These are phyloP conservation scores for Dicentrarchus labrax DNA, from an alignment of 2,113 vertebrate genomes.

Conservation along the genomic window DNA sequence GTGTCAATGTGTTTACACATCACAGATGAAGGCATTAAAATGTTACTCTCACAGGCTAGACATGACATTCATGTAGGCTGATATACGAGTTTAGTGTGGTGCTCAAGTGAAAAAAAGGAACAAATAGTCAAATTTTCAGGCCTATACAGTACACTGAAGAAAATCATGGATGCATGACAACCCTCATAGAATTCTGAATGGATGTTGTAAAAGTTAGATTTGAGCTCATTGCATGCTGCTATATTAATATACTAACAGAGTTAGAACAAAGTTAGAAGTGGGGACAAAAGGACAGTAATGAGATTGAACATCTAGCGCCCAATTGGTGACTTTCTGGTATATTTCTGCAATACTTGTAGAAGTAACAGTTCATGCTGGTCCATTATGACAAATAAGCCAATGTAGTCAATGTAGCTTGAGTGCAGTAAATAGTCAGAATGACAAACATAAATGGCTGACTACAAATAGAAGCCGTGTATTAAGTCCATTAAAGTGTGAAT, in stretches of 20 bases:
- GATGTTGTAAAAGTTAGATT: not conserved
- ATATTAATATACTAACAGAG: no score
- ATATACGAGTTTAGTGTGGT: no score
- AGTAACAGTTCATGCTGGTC: not conserved
- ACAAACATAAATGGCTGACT: not conserved
- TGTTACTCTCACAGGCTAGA: no score
- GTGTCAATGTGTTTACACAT: no score
- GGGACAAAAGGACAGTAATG: not conserved
- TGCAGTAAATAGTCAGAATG: not conserved
- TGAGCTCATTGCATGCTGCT: not conserved
- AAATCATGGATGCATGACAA: not conserved
- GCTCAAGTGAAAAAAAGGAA: no score
- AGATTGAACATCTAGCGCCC: not conserved
- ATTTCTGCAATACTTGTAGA: not conserved
- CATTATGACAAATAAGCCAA: not conserved
- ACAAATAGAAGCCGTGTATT: not conserved
- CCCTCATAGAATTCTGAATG: no score
- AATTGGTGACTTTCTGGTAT: not conserved
- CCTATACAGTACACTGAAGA: not conserved
- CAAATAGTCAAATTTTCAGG: no score
- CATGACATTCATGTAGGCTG: no score
- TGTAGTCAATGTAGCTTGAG: not conserved
- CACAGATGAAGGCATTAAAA: no score
- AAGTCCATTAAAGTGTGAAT: not conserved
- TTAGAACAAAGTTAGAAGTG: not conserved